phyloP scores from a whole-genome alignment of 1,140 invertebrate species.

The Drosophila lowei region DNA sequence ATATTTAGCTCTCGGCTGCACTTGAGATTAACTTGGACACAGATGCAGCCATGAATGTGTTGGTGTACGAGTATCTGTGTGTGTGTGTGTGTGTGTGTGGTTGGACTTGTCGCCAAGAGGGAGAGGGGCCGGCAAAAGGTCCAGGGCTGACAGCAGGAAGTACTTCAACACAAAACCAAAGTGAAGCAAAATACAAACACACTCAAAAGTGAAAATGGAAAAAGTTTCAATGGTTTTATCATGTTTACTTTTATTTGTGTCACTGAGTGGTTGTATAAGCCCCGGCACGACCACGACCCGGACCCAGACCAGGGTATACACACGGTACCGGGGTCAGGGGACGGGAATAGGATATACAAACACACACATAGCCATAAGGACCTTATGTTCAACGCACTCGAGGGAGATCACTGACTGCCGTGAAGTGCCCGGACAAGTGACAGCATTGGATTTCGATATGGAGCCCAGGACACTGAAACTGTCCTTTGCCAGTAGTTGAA shows the following conservation, averaged over 20 bases:
- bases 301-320: constrained; percentile 6
- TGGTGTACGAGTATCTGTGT: neutral
- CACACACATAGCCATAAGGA: constrained; percentile 22
- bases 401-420: constrained; percentile 75
- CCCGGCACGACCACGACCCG: constrained; percentile 23
- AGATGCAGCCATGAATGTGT: constrained; percentile 22
- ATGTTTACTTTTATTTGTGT: constrained; percentile 82
- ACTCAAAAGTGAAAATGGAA: constrained; percentile 81
- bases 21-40: constrained; percentile 75
- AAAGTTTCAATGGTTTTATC: constrained; percentile 82
- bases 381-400: constrained; percentile 76
- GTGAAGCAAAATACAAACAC: constrained; percentile 74
- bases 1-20: constrained; percentile 79
- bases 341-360: constrained; percentile 44
- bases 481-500: constrained; percentile 11
- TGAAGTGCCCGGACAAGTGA: constrained; percentile 69
- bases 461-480: constrained; percentile 38
- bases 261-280: constrained; percentile 80
- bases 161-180: constrained; percentile 40
- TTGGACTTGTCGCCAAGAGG: neutral
- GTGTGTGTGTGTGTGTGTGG: constrained; percentile 14
- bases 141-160: too few species aligned
- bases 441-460: constrained; percentile 59
- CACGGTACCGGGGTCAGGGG: constrained; percentile 29
- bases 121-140: neutral